Percentiles rank a stretch among this genome's conserved stretches.
Conservation (phyloP, 2,797 vertebrate species). For the Dicrostonyx torquatus region DNA sequence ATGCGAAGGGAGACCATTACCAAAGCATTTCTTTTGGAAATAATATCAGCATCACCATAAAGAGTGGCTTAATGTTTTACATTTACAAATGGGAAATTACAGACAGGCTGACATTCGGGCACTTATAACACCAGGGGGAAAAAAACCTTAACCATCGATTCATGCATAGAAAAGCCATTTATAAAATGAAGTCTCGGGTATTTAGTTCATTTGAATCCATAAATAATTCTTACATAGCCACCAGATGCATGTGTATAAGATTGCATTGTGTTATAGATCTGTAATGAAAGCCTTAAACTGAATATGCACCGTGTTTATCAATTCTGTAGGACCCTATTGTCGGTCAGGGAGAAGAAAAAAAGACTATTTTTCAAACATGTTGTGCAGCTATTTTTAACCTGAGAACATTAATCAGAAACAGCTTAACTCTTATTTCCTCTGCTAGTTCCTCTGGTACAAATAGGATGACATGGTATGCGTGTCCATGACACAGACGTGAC, state of each 20-base stretch:
- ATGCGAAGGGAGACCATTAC: constrained; percentile 72
- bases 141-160: constrained; percentile 69
- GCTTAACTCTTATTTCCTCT: constrained; percentile 81
- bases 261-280: constrained; percentile 18
- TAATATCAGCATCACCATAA: constrained; percentile 71
- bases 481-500: constrained; percentile 83
- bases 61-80: constrained; percentile 78
- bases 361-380: constrained; percentile 82
- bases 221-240: constrained; percentile 81
- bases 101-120: constrained; percentile 67
- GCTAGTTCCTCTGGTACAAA: constrained; percentile 83
- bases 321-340: constrained; percentile 79
- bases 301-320: constrained; percentile 79
- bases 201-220: constrained; percentile 78
- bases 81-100: constrained; percentile 79
- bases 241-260: constrained; percentile 41
- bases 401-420: constrained; percentile 83
- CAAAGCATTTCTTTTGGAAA: constrained; percentile 79
- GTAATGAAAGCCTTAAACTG: constrained; percentile 50
- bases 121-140: constrained; percentile 31
- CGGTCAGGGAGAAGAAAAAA: constrained; percentile 75
- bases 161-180: constrained; percentile 71
- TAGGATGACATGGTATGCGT: constrained; percentile 87
- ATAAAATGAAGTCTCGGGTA: constrained; percentile 75
- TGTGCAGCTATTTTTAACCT: constrained; percentile 81